Base-by-base conservation (phyloP, 2,888 invertebrate genomes). In the Microdon myrmicae region DNA sequence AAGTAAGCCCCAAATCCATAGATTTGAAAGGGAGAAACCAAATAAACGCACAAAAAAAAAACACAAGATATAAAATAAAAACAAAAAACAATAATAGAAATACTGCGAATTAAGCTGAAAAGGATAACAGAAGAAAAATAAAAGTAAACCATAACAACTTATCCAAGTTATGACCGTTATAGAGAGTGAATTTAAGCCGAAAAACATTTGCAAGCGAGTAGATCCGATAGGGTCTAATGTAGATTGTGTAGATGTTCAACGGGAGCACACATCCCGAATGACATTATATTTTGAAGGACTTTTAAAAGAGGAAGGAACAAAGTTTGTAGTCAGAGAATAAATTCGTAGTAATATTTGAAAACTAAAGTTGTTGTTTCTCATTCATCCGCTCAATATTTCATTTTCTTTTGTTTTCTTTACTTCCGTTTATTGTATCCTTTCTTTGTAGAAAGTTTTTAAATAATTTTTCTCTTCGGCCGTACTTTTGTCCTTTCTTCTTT, bases 1-100 rank as follows among this genome's bases (percentile, higher is more conserved):
- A 82, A 81, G 75, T 78, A 73, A 73, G 68, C 48, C 49, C 10
- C 2, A 20, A 39, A 16, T 28, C n/a, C 19, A 43, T 6, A 31
- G 23, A 17, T 5, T 20, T 13, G 12, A 39, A 7, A 9, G 7
- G 8, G 13, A 39, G 17, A 45, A 19, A 38, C 54, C 32, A 32
- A 19, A 34, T 32, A 28, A 41, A 53, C 20, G 26, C 6, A 38
- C 10, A 41, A 38, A 29, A 44, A 43, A 58, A 37, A 48, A 29
- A 51, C 16, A 48, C 49, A 55, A 37, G 13, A 51, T 49, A 28
- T 51, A 59, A 59, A 59, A 17, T 28, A 60, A 49, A 54, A 44
- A 48, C 39, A 66, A 28, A 17, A 17, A 9, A 34, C 31, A 16
- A 26, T 10, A 25, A 39, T 20, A 49, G 17, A 55, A 25, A 26